Percentiles rank a stretch among this genome's conserved stretches.
phyloP scores from a whole-genome alignment of 2,888 invertebrate species.

The Argyresthia goedartella region DNA sequence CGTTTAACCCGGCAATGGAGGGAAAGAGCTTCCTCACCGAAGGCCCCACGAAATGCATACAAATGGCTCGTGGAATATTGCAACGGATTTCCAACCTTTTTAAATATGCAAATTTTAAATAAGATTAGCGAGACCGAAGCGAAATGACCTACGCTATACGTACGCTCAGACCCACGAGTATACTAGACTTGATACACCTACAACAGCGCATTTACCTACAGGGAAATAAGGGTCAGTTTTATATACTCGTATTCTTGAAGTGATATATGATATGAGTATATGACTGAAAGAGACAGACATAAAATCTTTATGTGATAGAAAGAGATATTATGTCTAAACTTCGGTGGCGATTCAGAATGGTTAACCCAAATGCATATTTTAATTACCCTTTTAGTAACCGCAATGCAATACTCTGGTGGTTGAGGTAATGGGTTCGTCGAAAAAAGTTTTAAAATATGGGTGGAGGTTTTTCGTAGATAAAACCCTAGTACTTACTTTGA shows the following conservation, averaged over 20 bases:
- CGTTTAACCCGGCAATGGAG: too few relatives aligned
- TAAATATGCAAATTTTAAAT: slow-evolving; percentile 47
- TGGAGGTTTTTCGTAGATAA: too few relatives aligned
- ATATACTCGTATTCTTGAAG: too few relatives aligned
- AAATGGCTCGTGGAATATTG: slow-evolving; percentile 33
- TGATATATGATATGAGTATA: too few relatives aligned
- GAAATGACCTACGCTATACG: slow-evolving; percentile 6
- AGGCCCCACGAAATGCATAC: slow-evolving; percentile 24
- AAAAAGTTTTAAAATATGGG: background rate
- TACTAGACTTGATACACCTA: too few relatives aligned
- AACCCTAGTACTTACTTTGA: too few relatives aligned
- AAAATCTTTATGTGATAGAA: slow-evolving; percentile 2
- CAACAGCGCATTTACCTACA: too few relatives aligned
- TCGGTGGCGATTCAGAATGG: slow-evolving; percentile 15
- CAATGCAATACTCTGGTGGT: background rate
- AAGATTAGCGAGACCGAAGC: slow-evolving; percentile 32
- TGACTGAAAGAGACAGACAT: background rate
- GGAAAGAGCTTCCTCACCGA: too few relatives aligned
- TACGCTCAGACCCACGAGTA: background rate
- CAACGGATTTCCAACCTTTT: slow-evolving; percentile 25
- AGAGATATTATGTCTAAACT: background rate
- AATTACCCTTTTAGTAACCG: slow-evolving; percentile 8
- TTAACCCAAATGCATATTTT: slow-evolving; percentile 32
- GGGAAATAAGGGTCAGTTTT: too few relatives aligned
- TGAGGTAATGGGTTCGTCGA: background rate